phyloP scores from a whole-genome alignment of 2,797 vertebrate genomes.

The Buceros bicornis region DNA sequence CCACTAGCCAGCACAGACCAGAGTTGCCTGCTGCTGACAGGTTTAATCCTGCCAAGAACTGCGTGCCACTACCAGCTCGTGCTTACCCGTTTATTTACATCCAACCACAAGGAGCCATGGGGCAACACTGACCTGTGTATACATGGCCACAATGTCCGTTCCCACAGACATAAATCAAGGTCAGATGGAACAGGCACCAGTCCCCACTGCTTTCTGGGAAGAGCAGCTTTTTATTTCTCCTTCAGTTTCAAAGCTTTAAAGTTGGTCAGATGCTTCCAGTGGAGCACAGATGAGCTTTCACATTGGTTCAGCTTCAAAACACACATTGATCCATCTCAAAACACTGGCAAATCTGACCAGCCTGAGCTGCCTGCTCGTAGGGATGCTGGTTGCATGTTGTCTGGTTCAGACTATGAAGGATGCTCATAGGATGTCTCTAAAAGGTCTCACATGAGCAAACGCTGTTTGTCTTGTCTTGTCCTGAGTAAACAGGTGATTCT shows the following conservation, averaged over 20 bases:
- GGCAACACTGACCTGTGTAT: not conserved
- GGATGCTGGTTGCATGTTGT: not conserved
- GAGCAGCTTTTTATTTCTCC: not conserved
- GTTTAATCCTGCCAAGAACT: not conserved
- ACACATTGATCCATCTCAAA: not conserved
- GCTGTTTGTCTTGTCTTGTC: slow-evolving; percentile 6
- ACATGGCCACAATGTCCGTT: not conserved
- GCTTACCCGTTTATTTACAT: fast-evolving
- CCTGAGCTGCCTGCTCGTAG: fast-evolving
- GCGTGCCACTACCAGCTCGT: not conserved
- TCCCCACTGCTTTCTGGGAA: not conserved
- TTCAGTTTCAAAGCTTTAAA: not conserved
- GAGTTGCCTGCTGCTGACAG: fast-evolving
- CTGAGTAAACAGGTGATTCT: slow-evolving; percentile 25
- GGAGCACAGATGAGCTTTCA: not conserved
- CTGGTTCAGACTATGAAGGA: not conserved
- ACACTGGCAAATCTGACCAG: not conserved
- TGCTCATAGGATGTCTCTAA: not conserved
- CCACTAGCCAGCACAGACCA: not conserved
- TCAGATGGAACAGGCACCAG: not conserved
- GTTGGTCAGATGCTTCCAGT: not conserved
- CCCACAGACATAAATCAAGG: not conserved
- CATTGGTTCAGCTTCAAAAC: not conserved
- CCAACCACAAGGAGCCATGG: not conserved
- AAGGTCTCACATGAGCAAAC: not conserved